Evolutionary conservation across 2,797 vertebrate species (phyloP).

Genomic region (Macrochelys suwanniensis): DNA sequence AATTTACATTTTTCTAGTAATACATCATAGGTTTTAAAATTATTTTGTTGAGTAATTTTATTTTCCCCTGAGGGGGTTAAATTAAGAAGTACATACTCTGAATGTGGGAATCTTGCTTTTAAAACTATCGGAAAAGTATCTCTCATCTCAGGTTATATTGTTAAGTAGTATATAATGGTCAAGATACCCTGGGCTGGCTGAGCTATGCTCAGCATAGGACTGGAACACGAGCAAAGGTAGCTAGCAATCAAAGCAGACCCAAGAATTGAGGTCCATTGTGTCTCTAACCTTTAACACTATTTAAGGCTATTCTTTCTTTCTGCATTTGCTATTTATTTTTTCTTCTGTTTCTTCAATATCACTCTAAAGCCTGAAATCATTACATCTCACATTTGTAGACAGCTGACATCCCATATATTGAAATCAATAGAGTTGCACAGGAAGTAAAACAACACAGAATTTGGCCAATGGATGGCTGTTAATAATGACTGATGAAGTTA

Average conservation of each 20-base stretch:
- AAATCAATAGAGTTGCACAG: neutral
- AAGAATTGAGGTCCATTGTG: neutral
- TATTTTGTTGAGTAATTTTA: conserved; percentile 14
- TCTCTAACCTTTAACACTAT: neutral
- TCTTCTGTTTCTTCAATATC: neutral
- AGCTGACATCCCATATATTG: neutral
- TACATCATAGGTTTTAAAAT: neutral
- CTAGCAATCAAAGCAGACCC: conserved; percentile 1
- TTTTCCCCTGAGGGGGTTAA: neutral
- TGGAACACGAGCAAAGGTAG: neutral
- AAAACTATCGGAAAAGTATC: neutral
- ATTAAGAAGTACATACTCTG: neutral
- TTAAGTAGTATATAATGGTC: conserved; percentile 29
- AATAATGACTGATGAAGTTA: neutral
- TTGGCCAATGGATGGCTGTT: neutral
- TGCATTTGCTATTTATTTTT: neutral
- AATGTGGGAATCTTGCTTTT: neutral
- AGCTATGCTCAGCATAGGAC: neutral
- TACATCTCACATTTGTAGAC: neutral
- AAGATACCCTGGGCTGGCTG: conserved; percentile 6
- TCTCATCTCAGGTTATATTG: neutral
- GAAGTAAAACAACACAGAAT: neutral
- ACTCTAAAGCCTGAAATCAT: neutral
- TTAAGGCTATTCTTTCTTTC: neutral
- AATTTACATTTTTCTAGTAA: conserved; percentile 4